Evolutionary conservation across 1,140 invertebrate genomes (phyloP).

Genomic region (Drosophila saltans): DNA sequence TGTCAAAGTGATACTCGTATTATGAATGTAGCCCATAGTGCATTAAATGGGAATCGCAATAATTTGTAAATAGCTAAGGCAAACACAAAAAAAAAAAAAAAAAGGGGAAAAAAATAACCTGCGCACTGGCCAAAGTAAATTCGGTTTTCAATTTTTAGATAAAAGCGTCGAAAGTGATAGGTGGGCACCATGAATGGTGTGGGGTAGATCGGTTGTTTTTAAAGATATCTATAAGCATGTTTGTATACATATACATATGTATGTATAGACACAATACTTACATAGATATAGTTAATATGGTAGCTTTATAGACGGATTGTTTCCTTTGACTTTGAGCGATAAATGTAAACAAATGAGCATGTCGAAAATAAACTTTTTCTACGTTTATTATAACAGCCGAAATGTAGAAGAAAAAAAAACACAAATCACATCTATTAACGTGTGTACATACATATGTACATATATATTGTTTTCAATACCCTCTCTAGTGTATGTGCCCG

Average conservation of each 20-base stretch:
- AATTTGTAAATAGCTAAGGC: conserved; percentile 52
- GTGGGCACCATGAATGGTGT: conserved; percentile 9
- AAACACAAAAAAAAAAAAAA: conserved; percentile 28
- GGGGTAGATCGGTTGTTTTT: conserved; percentile 10
- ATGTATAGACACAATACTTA: background rate
- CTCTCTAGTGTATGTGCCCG: background rate
- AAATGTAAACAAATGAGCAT: conserved; percentile 18
- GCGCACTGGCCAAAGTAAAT: conserved; percentile 36
- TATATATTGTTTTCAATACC: background rate
- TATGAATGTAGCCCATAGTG: conserved; percentile 39
- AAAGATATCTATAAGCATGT: conserved; percentile 18
- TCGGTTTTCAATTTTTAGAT: conserved; percentile 48
- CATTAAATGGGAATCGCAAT: conserved; percentile 43
- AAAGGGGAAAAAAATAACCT: background rate
- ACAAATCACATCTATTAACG: conserved; percentile 1
- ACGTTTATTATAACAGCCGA: conserved; percentile 1
- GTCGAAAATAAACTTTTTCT: conserved; percentile 18
- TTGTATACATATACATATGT: background rate
- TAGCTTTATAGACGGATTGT: conserved; percentile 6
- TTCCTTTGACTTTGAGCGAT: conserved; percentile 24
- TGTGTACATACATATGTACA: background rate
- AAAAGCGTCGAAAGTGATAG: conserved; percentile 54
- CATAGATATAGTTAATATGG: conserved; percentile 4
- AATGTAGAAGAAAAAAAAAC: background rate
- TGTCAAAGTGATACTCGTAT: background rate